Evolutionary conservation across 2,113 vertebrate species (phyloP).

Genomic region (Atherinomorus stipes): DNA sequence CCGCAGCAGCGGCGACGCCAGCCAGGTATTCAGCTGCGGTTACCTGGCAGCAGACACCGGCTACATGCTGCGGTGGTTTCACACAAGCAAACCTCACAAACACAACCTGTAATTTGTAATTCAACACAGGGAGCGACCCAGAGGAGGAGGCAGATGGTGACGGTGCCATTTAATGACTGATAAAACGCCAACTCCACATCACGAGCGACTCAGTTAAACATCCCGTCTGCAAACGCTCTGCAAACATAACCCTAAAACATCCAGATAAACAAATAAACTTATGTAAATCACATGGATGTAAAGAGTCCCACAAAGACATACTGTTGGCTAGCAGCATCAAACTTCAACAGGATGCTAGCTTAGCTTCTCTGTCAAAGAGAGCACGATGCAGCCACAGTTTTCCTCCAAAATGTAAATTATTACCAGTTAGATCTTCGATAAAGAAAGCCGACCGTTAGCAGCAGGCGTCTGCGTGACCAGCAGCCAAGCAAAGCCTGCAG

Average conservation of each 20-base stretch:
- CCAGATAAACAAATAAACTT: neutral
- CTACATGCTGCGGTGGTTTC: neutral
- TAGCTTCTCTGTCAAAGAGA: neutral
- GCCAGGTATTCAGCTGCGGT: slow-evolving; percentile 14
- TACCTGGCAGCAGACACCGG: slow-evolving; percentile 21
- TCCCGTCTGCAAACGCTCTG: neutral
- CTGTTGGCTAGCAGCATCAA: slow-evolving; percentile 22
- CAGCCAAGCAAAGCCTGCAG: slow-evolving; percentile 5
- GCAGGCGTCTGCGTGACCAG: neutral
- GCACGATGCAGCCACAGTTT: neutral
- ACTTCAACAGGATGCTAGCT: slow-evolving; percentile 25
- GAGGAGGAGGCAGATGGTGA: neutral
- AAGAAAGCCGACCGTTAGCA: neutral
- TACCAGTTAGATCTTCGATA: too few relatives aligned
- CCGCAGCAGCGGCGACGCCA: neutral
- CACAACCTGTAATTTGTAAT: neutral
- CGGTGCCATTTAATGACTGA: neutral
- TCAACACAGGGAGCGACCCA: neutral
- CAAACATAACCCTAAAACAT: neutral
- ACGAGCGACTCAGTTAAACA: neutral
- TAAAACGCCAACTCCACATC: slow-evolving; percentile 3
- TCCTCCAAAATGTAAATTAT: too few relatives aligned
- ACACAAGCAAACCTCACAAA: neutral
- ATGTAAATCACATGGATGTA: neutral
- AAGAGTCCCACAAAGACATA: neutral